A percentile compares a stretch with the other conserved stretches of the same genome.
phyloP scores from a whole-genome alignment of 2,888 invertebrate species.

The Patella pellucida region DNA sequence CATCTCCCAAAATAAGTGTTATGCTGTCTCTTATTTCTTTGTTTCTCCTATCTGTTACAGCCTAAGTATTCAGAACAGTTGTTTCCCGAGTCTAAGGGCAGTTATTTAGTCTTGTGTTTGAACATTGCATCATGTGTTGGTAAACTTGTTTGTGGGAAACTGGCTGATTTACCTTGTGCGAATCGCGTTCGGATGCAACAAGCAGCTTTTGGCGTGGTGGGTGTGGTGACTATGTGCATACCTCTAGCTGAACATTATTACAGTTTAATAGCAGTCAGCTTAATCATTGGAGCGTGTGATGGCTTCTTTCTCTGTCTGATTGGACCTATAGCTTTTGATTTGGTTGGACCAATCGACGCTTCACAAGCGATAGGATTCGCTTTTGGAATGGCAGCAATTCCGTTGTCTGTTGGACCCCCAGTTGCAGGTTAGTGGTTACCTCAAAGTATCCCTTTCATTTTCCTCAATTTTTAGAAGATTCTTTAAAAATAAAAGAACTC shows the following conservation, averaged over 20 bases:
- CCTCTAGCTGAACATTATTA: slow-evolving; percentile 74
- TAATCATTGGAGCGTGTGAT: slow-evolving; percentile 90
- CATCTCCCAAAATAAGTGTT: too few species aligned
- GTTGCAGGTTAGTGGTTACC: slow-evolving; percentile 78
- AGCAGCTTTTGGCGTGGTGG: slow-evolving; percentile 68
- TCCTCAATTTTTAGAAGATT: too few species aligned
- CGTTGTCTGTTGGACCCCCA: slow-evolving; percentile 87
- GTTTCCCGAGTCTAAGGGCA: slow-evolving; percentile 77
- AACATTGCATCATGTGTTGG: slow-evolving; percentile 88
- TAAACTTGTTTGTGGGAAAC: slow-evolving; percentile 84
- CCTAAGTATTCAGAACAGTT: slow-evolving; percentile 79
- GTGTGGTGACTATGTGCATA: slow-evolving; percentile 58
- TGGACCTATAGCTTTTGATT: slow-evolving; percentile 91
- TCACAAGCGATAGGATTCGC: slow-evolving; percentile 93
- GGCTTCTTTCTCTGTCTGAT: slow-evolving; percentile 91
- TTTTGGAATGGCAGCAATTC: slow-evolving; percentile 86
- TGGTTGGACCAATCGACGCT: slow-evolving; percentile 85
- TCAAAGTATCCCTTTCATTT: too few species aligned
- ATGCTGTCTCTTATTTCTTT: too few species aligned
- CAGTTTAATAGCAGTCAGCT: slow-evolving; percentile 79
- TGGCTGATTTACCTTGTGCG: slow-evolving; percentile 84
- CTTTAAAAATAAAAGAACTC: too few species aligned
- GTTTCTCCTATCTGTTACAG: slow-evolving; percentile 47
- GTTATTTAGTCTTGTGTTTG: slow-evolving; percentile 86
- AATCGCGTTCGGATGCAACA: slow-evolving; percentile 89